phyloP scores from a whole-genome alignment of 2,888 invertebrate species.

The Dusona sp. region DNA sequence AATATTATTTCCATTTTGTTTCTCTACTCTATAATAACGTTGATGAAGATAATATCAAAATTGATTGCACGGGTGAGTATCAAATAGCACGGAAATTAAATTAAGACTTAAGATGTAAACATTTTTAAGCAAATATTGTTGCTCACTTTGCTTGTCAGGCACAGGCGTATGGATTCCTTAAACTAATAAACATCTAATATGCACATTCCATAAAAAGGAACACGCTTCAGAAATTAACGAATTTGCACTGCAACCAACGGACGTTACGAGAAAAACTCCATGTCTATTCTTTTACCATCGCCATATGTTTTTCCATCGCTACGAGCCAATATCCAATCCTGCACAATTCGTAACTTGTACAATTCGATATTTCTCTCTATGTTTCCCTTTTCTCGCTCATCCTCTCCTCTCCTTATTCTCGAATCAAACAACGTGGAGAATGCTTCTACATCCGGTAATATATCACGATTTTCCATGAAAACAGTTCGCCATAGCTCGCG shows the following conservation, averaged over 20 bases:
- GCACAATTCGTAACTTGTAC: neutral
- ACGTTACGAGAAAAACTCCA: neutral
- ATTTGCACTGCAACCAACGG: neutral
- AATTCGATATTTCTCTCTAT: conserved; percentile 2
- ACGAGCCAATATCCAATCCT: neutral
- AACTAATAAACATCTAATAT: neutral
- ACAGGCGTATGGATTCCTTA: neutral
- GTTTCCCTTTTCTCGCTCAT: conserved; percentile 23
- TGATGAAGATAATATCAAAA: too few relatives aligned
- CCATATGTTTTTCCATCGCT: neutral
- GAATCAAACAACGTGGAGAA: conserved; percentile 55
- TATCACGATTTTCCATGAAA: conserved; percentile 60
- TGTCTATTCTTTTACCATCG: neutral
- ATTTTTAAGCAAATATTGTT: neutral
- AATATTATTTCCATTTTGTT: neutral
- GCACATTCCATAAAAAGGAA: neutral
- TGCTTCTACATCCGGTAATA: conserved; percentile 59
- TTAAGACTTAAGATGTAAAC: neutral
- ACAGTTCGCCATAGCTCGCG: conserved; percentile 46
- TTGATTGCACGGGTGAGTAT: too few relatives aligned
- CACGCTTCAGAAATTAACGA: neutral
- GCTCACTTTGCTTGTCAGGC: neutral
- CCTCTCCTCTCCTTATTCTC: conserved; percentile 42
- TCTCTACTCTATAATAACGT: too few relatives aligned
- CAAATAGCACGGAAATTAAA: neutral